Evolutionary conservation across 53 echinoderm and acorn worm genomes (phyloP).

Genomic region (Apostichopus leukothele): DNA sequence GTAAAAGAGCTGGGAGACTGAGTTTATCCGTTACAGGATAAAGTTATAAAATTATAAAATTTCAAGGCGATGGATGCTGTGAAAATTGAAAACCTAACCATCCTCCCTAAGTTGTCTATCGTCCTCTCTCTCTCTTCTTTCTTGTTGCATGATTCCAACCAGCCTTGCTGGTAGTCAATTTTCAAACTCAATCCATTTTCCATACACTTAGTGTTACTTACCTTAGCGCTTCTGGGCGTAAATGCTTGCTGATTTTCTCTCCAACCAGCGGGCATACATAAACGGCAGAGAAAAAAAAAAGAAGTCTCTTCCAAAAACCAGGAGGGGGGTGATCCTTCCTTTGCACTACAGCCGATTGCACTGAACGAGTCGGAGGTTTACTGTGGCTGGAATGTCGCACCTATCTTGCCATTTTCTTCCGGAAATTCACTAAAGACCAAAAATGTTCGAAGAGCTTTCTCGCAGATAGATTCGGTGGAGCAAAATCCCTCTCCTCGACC

Average conservation of each 20-base stretch:
- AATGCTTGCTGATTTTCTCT: not conserved
- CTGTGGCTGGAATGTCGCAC: constrained; percentile 14
- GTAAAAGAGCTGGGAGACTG: too few relatives aligned
- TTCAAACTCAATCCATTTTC: too few relatives aligned
- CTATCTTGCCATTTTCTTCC: constrained; percentile 11
- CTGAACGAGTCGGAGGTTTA: not conserved
- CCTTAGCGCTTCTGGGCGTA: constrained; percentile 41
- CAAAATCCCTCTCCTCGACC: not conserved
- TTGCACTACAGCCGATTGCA: constrained; percentile 21
- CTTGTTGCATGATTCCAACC: too few relatives aligned
- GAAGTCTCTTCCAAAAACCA: not conserved
- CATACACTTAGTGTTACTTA: not conserved
- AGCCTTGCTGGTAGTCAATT: too few relatives aligned
- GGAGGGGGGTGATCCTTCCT: constrained; percentile 8
- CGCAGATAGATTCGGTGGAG: not conserved
- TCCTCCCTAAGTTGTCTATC: too few relatives aligned
- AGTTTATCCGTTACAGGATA: too few relatives aligned
- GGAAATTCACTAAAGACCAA: not conserved
- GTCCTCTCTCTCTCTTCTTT: too few relatives aligned
- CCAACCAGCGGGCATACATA: not conserved
- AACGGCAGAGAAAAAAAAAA: not conserved
- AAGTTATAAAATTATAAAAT: too few relatives aligned
- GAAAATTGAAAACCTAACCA: too few relatives aligned
- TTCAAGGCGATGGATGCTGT: too few relatives aligned
- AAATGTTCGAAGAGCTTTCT: too few relatives aligned